Base-by-base conservation (phyloP, 2,797 vertebrate species). In the Lophotriccus pileatus region DNA sequence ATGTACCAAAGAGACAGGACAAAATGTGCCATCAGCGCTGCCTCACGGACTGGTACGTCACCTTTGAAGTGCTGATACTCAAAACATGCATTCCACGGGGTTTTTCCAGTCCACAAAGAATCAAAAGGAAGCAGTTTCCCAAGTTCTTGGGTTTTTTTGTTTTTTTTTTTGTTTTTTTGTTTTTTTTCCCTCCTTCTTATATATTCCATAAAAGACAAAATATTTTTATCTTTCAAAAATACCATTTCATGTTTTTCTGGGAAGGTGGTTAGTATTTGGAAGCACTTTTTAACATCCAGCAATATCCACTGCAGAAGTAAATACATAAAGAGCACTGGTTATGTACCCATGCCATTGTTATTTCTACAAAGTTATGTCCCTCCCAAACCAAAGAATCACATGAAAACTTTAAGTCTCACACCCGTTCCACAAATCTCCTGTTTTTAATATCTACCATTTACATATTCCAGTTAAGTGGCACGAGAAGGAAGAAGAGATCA, bases 21-120 rank as follows among this genome's bases (percentile, higher is more conserved):
- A 84, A 73, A 91, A 52, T 41, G 90, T 69, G 87, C 91, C 84
- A 94, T 60, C 89, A 93, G 96, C 75, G 91, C 91, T 93, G 84
- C 95, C 94, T 96, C 82, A 32, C 11, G 79, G 73, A 28, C 78
- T 44, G 68, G 69, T 47, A 21, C 17, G 0, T 30, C 69, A 73
- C 87, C 91, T 89, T 14, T 12, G 43, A 32, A 46, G 67, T 49
- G 82, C 84, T 81, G 84, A 84, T 63, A 39, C 3, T 92, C 66
- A 52, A 81, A 97, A 84, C 32, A 6, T 60, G 47, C 74, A 17
- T 50, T 25, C 43, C 20, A 5, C 18, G 2, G 56, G 20, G 10
- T 36, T 94, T 80, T 89, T 68, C 49, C 78, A 78, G 81, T 27
- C 30, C 74, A 73, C 44, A 43, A 62, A 75, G 69, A 83, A 88